phyloP scores from a whole-genome alignment of 2,113 vertebrate species.

The Gallinago paraguaiae region DNA sequence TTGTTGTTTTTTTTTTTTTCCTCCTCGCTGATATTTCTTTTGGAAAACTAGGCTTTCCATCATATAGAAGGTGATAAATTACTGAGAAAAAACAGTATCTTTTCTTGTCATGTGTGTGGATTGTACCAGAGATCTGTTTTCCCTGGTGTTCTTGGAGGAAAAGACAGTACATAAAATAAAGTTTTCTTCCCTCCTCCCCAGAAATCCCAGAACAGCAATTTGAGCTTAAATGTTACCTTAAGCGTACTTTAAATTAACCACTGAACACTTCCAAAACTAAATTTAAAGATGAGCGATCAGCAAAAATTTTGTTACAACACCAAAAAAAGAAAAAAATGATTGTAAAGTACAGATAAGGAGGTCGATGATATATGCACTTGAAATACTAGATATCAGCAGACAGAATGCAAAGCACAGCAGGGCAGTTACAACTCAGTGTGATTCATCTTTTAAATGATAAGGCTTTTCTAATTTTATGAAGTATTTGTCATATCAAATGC shows the following conservation, averaged over 20 bases:
- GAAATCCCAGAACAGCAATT: slow-evolving; percentile 46
- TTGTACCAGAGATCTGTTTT: slow-evolving; percentile 46
- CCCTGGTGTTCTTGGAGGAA: slow-evolving; percentile 29
- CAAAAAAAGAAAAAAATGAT: background rate
- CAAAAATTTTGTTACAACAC: slow-evolving; percentile 11
- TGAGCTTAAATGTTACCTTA: slow-evolving; percentile 51
- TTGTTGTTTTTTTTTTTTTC: background rate
- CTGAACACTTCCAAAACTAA: slow-evolving; percentile 26
- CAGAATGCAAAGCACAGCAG: slow-evolving; percentile 48
- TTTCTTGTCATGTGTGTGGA: slow-evolving; percentile 57
- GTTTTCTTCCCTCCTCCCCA: background rate
- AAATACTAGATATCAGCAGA: slow-evolving; percentile 25
- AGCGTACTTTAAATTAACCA: slow-evolving; percentile 49
- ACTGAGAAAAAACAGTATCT: slow-evolving; percentile 40
- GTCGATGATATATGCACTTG: slow-evolving; percentile 6
- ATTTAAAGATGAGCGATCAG: slow-evolving; percentile 55
- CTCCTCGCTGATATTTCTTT: slow-evolving; percentile 61
- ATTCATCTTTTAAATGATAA: slow-evolving; percentile 61
- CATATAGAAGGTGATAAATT: slow-evolving; percentile 73
- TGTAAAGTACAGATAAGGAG: background rate
- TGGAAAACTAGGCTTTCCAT: slow-evolving; percentile 72
- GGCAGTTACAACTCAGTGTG: slow-evolving; percentile 23
- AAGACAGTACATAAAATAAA: slow-evolving; percentile 39
- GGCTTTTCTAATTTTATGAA: slow-evolving; percentile 41
- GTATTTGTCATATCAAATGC: slow-evolving; percentile 58